phyloP scores from a whole-genome alignment of 2,888 invertebrate species.

The Prenolepis imparis region DNA sequence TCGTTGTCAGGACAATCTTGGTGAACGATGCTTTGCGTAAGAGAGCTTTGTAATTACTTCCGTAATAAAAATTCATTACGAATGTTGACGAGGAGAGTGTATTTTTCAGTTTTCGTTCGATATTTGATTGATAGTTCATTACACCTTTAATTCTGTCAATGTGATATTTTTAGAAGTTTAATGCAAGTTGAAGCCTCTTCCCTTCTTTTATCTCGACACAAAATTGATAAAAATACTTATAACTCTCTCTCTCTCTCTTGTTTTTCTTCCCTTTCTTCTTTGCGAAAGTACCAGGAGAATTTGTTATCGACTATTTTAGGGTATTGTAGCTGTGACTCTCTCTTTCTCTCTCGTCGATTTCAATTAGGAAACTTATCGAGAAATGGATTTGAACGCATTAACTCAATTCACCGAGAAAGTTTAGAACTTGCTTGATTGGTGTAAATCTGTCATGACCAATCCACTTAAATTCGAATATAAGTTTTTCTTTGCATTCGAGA shows the following conservation, averaged over 20 bases:
- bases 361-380: slow-evolving; percentile 37
- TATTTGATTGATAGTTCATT: slow-evolving; percentile 24
- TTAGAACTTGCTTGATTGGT: neutral
- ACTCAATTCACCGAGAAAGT: slow-evolving; percentile 18
- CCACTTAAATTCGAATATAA: neutral
- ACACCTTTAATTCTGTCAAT: slow-evolving; percentile 19
- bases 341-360: slow-evolving; percentile 8
- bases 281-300: neutral
- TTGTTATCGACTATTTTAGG: slow-evolving; percentile 11
- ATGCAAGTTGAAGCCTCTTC: neutral
- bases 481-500: neutral
- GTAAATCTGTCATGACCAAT: neutral
- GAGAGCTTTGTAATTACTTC: neutral
- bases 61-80: slow-evolving; percentile 21
- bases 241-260: neutral
- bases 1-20: neutral
- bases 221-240: slow-evolving; percentile 31
- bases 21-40: neutral
- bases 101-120: neutral
- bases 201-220: neutral
- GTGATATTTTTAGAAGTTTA: slow-evolving; percentile 1
- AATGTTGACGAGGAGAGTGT: neutral
- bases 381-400: slow-evolving; percentile 22
- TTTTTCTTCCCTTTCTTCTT: neutral
- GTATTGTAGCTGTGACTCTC: neutral